Percentiles rank a stretch among this genome's conserved stretches.
phyloP scores from a whole-genome alignment of 1,140 invertebrate species.

The Sarcophaga bullata region DNA sequence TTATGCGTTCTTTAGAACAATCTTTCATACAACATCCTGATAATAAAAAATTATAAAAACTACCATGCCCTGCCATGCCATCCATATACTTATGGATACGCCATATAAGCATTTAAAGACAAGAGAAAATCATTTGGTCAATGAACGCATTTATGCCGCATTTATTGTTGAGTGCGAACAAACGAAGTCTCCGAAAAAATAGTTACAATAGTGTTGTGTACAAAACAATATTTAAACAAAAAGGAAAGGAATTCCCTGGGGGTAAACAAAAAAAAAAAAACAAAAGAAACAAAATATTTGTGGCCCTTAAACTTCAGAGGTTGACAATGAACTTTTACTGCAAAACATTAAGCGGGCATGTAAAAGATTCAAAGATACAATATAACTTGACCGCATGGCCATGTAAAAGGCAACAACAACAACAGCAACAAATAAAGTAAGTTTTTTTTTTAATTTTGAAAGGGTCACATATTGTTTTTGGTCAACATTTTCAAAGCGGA shows the following conservation, averaged over 20 bases:
- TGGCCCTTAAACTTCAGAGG: conserved; percentile 36
- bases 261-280: too few relatives aligned
- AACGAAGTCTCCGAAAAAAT: neutral
- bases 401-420: neutral
- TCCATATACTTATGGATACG: neutral
- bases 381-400: conserved; percentile 36
- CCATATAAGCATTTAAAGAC: neutral
- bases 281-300: conserved; percentile 20
- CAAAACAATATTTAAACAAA: neutral
- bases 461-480: conserved; percentile 26
- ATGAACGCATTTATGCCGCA: conserved; percentile 38
- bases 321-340: conserved; percentile 41
- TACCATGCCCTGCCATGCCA: too few relatives aligned
- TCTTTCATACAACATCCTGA: neutral
- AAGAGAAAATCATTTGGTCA: conserved; percentile 39
- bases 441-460: neutral
- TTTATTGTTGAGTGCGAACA: neutral
- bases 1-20: neutral
- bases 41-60: neutral
- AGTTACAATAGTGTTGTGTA: neutral
- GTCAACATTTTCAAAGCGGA: conserved; percentile 1
- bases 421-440: too few relatives aligned
- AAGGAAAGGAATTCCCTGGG: conserved; percentile 11
- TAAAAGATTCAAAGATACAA: neutral
- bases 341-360: conserved; percentile 28